Evolutionary conservation across 2,888 invertebrate species (phyloP), one percentile per base, ranked within the genome.

Genomic region (Ceramica pisi): DNA sequence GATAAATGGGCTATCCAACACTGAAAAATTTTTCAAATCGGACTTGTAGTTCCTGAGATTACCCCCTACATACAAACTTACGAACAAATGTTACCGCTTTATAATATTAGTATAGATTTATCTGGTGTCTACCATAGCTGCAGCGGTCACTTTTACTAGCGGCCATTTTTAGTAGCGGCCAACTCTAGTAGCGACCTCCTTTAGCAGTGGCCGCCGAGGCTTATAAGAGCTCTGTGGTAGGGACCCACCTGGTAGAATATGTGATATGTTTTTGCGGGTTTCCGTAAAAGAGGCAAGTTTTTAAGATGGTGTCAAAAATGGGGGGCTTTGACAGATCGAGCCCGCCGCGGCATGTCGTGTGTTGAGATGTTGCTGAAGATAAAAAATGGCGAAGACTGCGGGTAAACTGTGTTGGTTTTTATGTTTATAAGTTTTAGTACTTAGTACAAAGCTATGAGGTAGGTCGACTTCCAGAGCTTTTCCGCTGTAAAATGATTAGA

Each of bases 261-360:
- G 48, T 65, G 48, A 35, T 23, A 12, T 5, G 44, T 73, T 82
- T 75, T 82, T 79, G 35, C 26, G 5, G n/a, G 7, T 5, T 26
- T 35, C 46, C 46, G 4, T 9, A 55, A 50, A 62, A 51, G 67
- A 48, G 63, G 31, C 8, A 3, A 46, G 67, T 80, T 81, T 81
- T 81, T 80, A 59, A 21, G 41, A 21, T 66, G 23, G 83, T 83
- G 81, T 83, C 71, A 76, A 83, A 81, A 80, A 80, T 81, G 83
- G 80, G 76, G 70, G 38, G 57, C 21, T 51, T 63, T 71, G 75
- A 75, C 68, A 60, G 65, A 71, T 81, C 53, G 16, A 57, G 80
- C 60, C 50, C 23, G 38, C 21, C 35, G 23, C 10, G 26, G 63
- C 66, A 64, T 56, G 66, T 41, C 38, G 46, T 48, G 5, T 67